These are phyloP conservation scores for Thymelicus sylvestris DNA, from an alignment of 2,888 invertebrate genomes.

Conservation along the genomic window DNA sequence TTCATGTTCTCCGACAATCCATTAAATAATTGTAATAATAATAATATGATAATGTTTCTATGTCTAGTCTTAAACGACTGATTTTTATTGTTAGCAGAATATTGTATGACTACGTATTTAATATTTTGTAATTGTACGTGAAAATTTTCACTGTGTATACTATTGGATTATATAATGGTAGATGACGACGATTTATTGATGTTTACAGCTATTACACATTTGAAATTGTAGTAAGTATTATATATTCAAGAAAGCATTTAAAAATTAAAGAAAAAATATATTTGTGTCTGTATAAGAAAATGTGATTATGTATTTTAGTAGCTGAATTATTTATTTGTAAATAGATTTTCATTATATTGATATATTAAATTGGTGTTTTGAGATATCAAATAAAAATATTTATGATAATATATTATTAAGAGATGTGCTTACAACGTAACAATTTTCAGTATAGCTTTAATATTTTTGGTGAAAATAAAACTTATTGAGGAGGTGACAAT, in stretches of 20 bases:
- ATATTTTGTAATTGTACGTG: conserved; percentile 69
- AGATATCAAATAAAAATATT: conserved; percentile 15
- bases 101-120: conserved; percentile 55
- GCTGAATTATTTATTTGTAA: conserved; percentile 8
- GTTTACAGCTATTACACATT: conserved; percentile 46
- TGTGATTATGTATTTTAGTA: conserved; percentile 11
- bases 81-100: conserved; percentile 75
- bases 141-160: conserved; percentile 65
- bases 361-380: conserved; percentile 18
- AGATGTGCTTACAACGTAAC: conserved; percentile 16
- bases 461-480: neutral
- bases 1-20: conserved; percentile 27
- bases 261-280: conserved; percentile 6
- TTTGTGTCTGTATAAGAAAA: conserved; percentile 7
- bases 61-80: conserved; percentile 74
- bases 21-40: neutral
- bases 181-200: conserved; percentile 56
- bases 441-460: conserved; percentile 27
- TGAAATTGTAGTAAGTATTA: conserved; percentile 1
- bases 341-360: conserved; percentile 6
- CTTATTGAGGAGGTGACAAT: neutral
- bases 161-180: conserved; percentile 54
- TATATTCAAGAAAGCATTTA: conserved; percentile 6
- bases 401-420: conserved; percentile 17
- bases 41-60: conserved; percentile 38